Conservation (phyloP, 2,113 vertebrate genomes). For the Thermophis baileyi region DNA sequence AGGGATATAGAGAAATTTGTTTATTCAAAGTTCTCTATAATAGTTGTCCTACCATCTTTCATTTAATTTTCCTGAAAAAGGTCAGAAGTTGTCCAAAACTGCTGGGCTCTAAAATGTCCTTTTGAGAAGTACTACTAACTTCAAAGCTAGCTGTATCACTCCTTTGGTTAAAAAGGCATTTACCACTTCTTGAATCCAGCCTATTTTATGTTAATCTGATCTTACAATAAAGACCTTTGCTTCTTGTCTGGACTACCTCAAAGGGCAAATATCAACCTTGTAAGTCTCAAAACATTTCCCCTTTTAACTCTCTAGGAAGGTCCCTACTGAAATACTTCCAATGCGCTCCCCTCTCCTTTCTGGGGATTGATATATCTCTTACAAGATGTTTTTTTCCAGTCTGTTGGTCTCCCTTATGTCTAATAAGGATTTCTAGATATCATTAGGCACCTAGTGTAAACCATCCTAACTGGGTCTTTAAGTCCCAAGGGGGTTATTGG, state of each 20-base stretch:
- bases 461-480: neutral
- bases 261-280: neutral
- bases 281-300: neutral
- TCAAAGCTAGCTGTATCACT: neutral
- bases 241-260: neutral
- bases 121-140: neutral
- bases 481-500: neutral
- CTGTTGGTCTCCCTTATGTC: neutral
- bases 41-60: neutral
- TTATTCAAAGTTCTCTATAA: neutral
- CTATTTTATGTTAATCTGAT: neutral
- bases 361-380: neutral
- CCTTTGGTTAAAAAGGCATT: neutral
- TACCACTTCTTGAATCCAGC: neutral
- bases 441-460: neutral
- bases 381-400: neutral
- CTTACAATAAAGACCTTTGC: neutral
- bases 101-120: neutral
- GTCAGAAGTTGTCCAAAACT: neutral
- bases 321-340: neutral
- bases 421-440: neutral
- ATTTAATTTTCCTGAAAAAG: neutral
- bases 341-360: neutral
- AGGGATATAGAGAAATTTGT: neutral
- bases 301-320: neutral